These are phyloP conservation scores for Drosophila lini DNA, from an alignment of 1,140 invertebrate species.

Conservation along the genomic window DNA sequence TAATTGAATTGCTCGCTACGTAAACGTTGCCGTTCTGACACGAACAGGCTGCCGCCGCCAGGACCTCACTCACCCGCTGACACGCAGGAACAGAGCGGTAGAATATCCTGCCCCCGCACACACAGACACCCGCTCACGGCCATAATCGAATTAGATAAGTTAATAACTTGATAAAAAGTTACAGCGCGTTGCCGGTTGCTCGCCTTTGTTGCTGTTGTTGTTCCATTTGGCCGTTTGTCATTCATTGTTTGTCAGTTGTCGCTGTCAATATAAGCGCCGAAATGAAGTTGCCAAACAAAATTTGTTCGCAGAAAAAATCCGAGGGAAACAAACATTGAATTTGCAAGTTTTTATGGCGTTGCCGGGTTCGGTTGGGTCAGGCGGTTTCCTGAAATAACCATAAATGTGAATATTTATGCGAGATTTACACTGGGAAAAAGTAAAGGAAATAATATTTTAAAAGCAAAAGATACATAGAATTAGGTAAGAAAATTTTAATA, in stretches of 20 bases:
- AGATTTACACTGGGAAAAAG: constrained; percentile 5
- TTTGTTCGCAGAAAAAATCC: constrained; percentile 23
- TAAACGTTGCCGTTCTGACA: constrained; percentile 64
- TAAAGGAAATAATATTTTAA: neutral
- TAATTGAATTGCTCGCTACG: constrained; percentile 80
- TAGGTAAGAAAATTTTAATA: neutral
- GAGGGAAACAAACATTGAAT: constrained; percentile 46
- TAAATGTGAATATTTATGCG: constrained; percentile 20
- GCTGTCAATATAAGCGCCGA: constrained; percentile 75
- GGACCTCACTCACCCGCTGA: constrained; percentile 3
- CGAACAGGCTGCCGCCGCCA: constrained; percentile 34
- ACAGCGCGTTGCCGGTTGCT: constrained; percentile 37
- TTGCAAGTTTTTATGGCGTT: constrained; percentile 32
- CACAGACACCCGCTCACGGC: constrained; percentile 36
- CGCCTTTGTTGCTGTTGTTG: constrained; percentile 36
- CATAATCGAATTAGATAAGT: constrained; percentile 83
- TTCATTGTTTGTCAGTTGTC: constrained; percentile 77
- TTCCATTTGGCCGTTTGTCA: constrained; percentile 45
- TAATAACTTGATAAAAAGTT: constrained; percentile 83
- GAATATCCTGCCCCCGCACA: constrained; percentile 1
- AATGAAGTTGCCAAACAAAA: constrained; percentile 72
- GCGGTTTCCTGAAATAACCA: neutral
- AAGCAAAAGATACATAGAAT: too few species aligned
- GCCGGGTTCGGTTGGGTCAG: constrained; percentile 1
- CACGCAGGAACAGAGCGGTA: neutral